These are phyloP conservation scores for Austrolebias charrua DNA, from an alignment of 2,797 vertebrate species.

Conservation along the genomic window DNA sequence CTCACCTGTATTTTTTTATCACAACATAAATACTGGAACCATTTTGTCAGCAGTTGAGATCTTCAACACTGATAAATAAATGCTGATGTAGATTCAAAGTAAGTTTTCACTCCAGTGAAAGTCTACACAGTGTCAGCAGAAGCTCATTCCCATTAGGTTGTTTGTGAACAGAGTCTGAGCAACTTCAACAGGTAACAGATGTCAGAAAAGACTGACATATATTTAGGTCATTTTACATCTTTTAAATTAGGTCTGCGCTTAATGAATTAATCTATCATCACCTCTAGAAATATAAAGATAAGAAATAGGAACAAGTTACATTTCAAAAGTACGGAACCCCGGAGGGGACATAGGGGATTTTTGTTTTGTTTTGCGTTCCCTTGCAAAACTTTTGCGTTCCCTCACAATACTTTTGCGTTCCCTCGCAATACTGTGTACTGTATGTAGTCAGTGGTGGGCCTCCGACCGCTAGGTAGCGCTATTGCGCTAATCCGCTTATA, in stretches of 20 bases:
- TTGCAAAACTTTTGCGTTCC: too few species aligned
- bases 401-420: too few species aligned
- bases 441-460: too few species aligned
- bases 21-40: slow-evolving; percentile 34
- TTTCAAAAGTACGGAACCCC: too few species aligned
- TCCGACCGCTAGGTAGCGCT: too few species aligned
- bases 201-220: not conserved
- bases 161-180: slow-evolving; percentile 35
- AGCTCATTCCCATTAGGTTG: slow-evolving; percentile 46
- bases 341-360: too few species aligned
- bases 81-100: slow-evolving; percentile 37
- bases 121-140: slow-evolving; percentile 44
- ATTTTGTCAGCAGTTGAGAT: slow-evolving; percentile 30
- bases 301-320: not conserved
- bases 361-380: too few species aligned
- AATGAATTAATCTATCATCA: not conserved
- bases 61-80: slow-evolving; percentile 50
- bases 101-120: slow-evolving; percentile 7
- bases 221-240: slow-evolving; percentile 4
- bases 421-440: too few species aligned
- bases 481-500: too few species aligned
- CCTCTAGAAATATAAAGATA: not conserved
- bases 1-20: not conserved
- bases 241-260: not conserved
- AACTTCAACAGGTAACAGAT: slow-evolving; percentile 44